phyloP scores from a whole-genome alignment of 2,888 invertebrate species.

The Drosophila siamana region DNA sequence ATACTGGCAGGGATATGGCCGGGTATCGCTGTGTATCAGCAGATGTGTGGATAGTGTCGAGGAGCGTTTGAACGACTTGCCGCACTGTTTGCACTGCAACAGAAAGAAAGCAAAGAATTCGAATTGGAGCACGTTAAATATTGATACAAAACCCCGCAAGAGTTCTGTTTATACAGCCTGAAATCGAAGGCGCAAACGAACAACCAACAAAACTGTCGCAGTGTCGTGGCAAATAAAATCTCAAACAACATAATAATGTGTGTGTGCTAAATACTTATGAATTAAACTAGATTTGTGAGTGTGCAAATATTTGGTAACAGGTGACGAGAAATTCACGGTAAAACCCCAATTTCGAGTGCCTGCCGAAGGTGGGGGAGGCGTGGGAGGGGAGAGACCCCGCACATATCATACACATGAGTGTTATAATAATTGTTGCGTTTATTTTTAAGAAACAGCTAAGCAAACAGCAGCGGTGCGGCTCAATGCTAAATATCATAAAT shows the following conservation, averaged over 20 bases:
- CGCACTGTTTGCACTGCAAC: constrained; percentile 95
- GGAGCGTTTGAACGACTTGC: constrained; percentile 97
- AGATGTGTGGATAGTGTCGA: constrained; percentile 98
- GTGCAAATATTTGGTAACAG: constrained; percentile 70
- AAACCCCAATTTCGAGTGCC: constrained; percentile 50
- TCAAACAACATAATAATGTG: constrained; percentile 53
- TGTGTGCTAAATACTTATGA: constrained; percentile 72
- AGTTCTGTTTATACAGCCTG: constrained; percentile 63
- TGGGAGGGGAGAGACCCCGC: neutral
- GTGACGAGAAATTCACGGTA: constrained; percentile 46
- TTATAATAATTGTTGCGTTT: constrained; percentile 39
- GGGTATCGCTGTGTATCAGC: constrained; percentile 98
- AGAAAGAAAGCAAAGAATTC: constrained; percentile 41
- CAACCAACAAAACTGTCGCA: neutral
- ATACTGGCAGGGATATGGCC: constrained; percentile 99
- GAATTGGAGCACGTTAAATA: constrained; percentile 45
- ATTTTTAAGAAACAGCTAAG: constrained; percentile 67
- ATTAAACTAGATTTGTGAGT: constrained; percentile 79
- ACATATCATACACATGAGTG: neutral
- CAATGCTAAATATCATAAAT: constrained; percentile 71
- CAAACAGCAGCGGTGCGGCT: constrained; percentile 48
- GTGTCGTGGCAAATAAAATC: constrained; percentile 63
- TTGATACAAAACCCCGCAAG: constrained; percentile 6
- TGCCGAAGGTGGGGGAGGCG: neutral
- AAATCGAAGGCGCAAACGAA: constrained; percentile 19